Evolutionary conservation across 92 coral and sea anemone species (phyloP).

Genomic region (Desmophyllum pertusum): DNA sequence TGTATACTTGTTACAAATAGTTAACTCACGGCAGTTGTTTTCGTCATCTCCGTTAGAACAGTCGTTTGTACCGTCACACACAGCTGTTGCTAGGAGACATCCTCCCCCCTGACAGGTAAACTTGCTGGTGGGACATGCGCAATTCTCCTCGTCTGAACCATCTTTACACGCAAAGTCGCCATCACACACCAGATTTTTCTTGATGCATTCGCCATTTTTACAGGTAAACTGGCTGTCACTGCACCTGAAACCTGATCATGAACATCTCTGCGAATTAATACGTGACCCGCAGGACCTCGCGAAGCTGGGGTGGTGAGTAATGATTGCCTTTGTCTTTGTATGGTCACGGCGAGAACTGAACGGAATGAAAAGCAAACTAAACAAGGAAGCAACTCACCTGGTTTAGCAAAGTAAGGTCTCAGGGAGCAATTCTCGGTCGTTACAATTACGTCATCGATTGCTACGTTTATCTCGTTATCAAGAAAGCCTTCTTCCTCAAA

Average conservation of each 20-base stretch:
- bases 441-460: slow-evolving; percentile 19
- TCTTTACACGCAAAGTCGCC: slow-evolving; percentile 67
- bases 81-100: slow-evolving; percentile 38
- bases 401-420: slow-evolving; percentile 26
- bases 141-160: slow-evolving; percentile 66
- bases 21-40: slow-evolving; percentile 53
- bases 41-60: slow-evolving; percentile 51
- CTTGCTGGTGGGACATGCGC: slow-evolving; percentile 58
- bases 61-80: slow-evolving; percentile 58
- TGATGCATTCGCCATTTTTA: slow-evolving; percentile 60
- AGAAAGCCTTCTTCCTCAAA: slow-evolving; percentile 29
- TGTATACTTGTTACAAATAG: too few relatives aligned
- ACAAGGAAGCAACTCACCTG: slow-evolving; percentile 24
- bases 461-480: slow-evolving; percentile 11
- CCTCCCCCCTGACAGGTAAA: slow-evolving; percentile 60
- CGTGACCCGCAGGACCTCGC: too few relatives aligned
- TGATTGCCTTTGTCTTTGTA: not conserved
- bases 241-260: slow-evolving; percentile 60
- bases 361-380: not conserved
- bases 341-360: too few relatives aligned
- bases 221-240: slow-evolving; percentile 54
- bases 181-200: slow-evolving; percentile 53
- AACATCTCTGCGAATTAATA: too few relatives aligned
- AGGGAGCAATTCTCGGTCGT: slow-evolving; percentile 35
- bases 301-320: too few relatives aligned